Evolutionary conservation across 2,888 invertebrate genomes (phyloP).

Genomic region (Geophilus truncorum): DNA sequence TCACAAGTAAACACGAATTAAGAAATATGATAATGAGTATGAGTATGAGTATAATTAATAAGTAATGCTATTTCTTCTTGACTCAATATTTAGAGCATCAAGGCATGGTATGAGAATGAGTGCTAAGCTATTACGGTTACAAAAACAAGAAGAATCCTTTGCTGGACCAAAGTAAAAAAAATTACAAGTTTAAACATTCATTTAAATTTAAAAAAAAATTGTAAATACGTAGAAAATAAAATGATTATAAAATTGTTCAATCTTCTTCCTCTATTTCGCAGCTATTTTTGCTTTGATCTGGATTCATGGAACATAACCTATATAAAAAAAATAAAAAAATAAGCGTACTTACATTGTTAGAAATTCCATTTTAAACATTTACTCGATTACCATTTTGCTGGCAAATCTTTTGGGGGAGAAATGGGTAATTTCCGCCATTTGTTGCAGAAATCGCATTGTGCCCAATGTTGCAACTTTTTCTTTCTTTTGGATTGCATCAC

Average conservation of each 20-base stretch:
- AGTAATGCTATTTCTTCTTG: neutral
- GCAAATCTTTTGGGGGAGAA: neutral
- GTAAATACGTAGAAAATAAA: neutral
- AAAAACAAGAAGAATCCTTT: constrained; percentile 9
- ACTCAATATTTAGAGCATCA: neutral
- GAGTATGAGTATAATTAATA: neutral
- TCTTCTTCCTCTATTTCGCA: neutral
- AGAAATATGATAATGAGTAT: no score
- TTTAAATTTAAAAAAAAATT: neutral
- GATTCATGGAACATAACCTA: constrained; percentile 21
- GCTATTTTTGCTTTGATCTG: neutral
- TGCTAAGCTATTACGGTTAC: neutral
- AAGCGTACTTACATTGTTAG: no score
- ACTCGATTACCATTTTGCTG: constrained; percentile 13
- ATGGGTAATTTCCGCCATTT: neutral
- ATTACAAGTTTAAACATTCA: no score
- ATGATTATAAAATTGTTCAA: neutral
- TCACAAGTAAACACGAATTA: neutral
- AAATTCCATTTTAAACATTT: no score
- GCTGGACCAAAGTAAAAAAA: neutral
- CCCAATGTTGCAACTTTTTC: neutral
- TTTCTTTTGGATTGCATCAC: no score
- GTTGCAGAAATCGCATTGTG: neutral
- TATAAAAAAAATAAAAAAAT: neutral
- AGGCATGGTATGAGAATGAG: neutral